Evolutionary conservation across 1,140 invertebrate genomes (phyloP).

Genomic region (Hesperophylax magnus): DNA sequence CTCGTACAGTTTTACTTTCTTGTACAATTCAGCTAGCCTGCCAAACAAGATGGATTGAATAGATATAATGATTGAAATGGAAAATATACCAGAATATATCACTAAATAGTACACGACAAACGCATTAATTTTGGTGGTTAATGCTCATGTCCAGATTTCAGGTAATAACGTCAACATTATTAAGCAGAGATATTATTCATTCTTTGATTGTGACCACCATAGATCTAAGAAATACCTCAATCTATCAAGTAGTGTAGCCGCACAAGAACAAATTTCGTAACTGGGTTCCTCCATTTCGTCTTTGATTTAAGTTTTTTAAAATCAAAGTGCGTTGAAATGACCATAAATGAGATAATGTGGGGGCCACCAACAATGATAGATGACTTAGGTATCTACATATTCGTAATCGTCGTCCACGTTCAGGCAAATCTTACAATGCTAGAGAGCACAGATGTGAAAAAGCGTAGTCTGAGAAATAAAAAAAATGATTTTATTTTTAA

Average conservation of each 20-base stretch:
- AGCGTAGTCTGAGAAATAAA: no score
- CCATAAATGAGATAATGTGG: neutral
- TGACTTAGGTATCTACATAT: no score
- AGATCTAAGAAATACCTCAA: conserved; percentile 31
- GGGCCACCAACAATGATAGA: neutral
- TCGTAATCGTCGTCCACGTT: no score
- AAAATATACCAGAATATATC: neutral
- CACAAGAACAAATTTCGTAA: conserved; percentile 27
- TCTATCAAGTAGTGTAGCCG: conserved; percentile 9
- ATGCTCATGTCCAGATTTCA: neutral
- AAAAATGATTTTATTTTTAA: no score
- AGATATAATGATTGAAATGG: neutral
- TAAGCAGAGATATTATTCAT: conserved; percentile 8
- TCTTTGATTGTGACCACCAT: conserved; percentile 24
- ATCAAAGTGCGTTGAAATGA: no score
- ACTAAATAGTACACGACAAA: conserved; percentile 27
- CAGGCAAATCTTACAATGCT: no score
- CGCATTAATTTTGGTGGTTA: conserved; percentile 29
- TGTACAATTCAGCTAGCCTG: conserved; percentile 3
- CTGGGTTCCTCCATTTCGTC: neutral
- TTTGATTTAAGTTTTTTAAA: neutral
- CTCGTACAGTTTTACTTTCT: conserved; percentile 15
- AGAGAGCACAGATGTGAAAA: no score
- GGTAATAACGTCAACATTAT: conserved; percentile 30
- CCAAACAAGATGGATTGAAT: conserved; percentile 13